Evolutionary conservation across 2,113 vertebrate species (phyloP).

Genomic region (Mirounga angustirostris): DNA sequence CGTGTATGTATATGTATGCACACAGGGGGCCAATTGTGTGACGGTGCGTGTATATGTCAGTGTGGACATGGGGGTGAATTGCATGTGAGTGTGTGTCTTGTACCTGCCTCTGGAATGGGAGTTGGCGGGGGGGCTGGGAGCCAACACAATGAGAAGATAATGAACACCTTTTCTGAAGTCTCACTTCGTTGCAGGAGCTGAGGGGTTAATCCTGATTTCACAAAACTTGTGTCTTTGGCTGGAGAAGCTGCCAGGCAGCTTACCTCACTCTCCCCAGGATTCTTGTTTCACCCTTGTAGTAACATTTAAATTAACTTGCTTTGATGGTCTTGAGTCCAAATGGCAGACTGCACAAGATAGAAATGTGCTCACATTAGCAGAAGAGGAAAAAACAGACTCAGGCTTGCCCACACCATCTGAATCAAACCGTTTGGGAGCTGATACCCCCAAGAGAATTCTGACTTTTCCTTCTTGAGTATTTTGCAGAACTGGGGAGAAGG

Average conservation of each 20-base stretch:
- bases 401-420: neutral
- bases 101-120: neutral
- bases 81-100: neutral
- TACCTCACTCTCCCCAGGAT: slow-evolving; percentile 41
- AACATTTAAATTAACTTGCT: slow-evolving; percentile 62
- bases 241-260: slow-evolving; percentile 7
- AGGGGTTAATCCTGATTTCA: slow-evolving; percentile 42
- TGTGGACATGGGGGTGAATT: neutral
- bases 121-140: neutral
- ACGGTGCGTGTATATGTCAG: neutral
- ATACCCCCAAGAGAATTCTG: neutral
- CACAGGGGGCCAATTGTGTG: neutral
- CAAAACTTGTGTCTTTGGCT: neutral
- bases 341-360: neutral
- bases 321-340: slow-evolving; percentile 7
- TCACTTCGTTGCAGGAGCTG: neutral
- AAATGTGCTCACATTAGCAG: slow-evolving; percentile 47
- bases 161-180: neutral
- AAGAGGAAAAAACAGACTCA: neutral
- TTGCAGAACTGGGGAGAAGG: neutral
- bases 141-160: neutral
- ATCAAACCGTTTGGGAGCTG: neutral
- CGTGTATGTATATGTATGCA: no score
- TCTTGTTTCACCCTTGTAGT: slow-evolving; percentile 37
- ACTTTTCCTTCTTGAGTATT: slow-evolving; percentile 30